A percentile compares a stretch with the other conserved stretches of the same genome.
These are phyloP conservation scores for Plodia interpunctella DNA, from an alignment of 1,140 invertebrate genomes.

Conservation along the genomic window DNA sequence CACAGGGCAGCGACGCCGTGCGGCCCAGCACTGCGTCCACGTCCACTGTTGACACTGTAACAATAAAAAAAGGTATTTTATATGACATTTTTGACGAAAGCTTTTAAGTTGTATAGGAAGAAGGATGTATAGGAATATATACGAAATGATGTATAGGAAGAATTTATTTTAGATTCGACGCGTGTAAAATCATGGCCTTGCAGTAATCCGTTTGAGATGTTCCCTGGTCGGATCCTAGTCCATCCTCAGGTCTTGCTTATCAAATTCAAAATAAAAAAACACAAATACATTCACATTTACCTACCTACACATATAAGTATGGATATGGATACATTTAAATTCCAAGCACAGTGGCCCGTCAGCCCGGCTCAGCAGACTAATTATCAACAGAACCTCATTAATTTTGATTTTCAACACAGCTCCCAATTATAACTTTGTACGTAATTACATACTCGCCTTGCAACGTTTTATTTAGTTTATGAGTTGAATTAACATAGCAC, in stretches of 20 bases:
- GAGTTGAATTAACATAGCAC: neutral
- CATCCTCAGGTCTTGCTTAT: too few relatives aligned
- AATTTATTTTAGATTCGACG: too few relatives aligned
- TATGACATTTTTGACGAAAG: too few relatives aligned
- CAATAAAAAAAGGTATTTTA: slow-evolving; percentile 30
- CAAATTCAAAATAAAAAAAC: too few relatives aligned
- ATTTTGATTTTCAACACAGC: slow-evolving; percentile 2
- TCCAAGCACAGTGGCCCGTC: neutral
- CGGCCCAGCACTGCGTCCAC: slow-evolving; percentile 90
- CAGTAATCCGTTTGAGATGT: too few relatives aligned
- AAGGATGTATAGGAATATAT: too few relatives aligned
- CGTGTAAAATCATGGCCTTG: too few relatives aligned
- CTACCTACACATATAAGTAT: too few relatives aligned
- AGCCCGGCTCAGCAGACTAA: neutral
- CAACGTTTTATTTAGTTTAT: neutral
- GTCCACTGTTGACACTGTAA: slow-evolving; percentile 71
- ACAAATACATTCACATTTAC: too few relatives aligned
- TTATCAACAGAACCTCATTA: neutral
- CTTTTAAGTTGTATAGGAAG: too few relatives aligned
- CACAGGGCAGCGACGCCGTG: slow-evolving; percentile 89
- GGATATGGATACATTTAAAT: neutral
- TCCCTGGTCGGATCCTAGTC: too few relatives aligned
- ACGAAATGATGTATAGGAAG: too few relatives aligned
- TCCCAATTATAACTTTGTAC: slow-evolving; percentile 1
- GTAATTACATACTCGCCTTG: neutral